Conservation (phyloP, 2,888 invertebrate genomes). For the Leucoma salicis region DNA sequence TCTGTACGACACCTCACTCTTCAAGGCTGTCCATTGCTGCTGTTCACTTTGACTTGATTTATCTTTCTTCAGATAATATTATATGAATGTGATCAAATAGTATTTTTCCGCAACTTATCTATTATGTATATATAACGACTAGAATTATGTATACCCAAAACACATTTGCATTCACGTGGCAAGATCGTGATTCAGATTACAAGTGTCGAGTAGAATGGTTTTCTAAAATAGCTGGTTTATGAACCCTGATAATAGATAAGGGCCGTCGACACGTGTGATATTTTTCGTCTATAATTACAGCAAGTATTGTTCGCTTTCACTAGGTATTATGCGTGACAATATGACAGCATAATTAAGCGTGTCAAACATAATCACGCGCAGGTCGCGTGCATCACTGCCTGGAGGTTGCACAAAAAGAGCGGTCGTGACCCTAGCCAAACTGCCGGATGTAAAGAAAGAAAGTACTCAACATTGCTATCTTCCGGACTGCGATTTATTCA, state of each 20-base stretch:
- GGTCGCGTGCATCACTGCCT: conserved; percentile 56
- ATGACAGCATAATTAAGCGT: conserved; percentile 80
- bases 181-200: conserved; percentile 37
- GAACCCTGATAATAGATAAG: conserved; percentile 20
- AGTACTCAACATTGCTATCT: conserved; percentile 62
- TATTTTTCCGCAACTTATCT: conserved; percentile 37
- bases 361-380: conserved; percentile 71
- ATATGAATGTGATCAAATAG: conserved; percentile 25
- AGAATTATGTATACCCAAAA: conserved; percentile 34
- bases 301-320: conserved; percentile 72
- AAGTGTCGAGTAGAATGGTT: conserved; percentile 11
- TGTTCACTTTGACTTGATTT: conserved; percentile 40
- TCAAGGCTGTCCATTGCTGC: conserved; percentile 30
- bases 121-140: conserved; percentile 30
- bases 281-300: conserved; percentile 61
- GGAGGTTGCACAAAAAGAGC: conserved; percentile 66
- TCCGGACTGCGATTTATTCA: conserved; percentile 29
- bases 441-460: conserved; percentile 79
- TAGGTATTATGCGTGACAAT: conserved; percentile 72
- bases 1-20: conserved; percentile 28
- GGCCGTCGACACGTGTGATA: conserved; percentile 1
- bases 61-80: conserved; percentile 31
- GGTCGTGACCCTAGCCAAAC: conserved; percentile 70
- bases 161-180: conserved; percentile 39
- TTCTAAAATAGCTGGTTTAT: conserved; percentile 37